Evolutionary conservation across 1,140 invertebrate species (phyloP).

Genomic region (Littorina saxatilis): DNA sequence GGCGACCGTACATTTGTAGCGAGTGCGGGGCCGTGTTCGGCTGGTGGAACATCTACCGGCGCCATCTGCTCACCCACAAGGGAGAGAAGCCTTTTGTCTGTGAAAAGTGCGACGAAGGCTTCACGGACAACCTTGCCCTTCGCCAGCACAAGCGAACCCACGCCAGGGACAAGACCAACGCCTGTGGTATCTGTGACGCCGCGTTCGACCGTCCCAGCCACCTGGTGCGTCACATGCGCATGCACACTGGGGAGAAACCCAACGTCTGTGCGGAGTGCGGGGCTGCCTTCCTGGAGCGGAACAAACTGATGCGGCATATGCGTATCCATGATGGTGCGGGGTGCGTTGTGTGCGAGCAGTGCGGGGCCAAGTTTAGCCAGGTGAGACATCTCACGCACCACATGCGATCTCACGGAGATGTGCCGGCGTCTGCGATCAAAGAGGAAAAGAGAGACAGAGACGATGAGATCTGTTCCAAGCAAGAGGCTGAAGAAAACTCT

Average conservation of each 20-base stretch:
- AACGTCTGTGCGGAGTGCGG: slow-evolving; percentile 11
- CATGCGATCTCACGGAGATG: not conserved
- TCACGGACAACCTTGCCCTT: slow-evolving; percentile 20
- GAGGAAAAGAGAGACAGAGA: too few relatives aligned
- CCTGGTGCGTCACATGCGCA: not conserved
- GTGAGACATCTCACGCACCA: not conserved
- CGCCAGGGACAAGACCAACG: slow-evolving; percentile 5
- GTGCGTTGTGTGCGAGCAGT: slow-evolving; percentile 8
- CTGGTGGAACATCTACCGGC: not conserved
- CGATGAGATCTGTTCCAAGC: too few relatives aligned
- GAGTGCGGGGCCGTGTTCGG: slow-evolving; percentile 32
- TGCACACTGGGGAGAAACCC: slow-evolving; percentile 16
- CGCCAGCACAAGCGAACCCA: slow-evolving; percentile 23
- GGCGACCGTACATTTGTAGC: not conserved
- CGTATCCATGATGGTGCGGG: not conserved
- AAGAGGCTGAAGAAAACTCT: too few relatives aligned
- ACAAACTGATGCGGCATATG: slow-evolving; percentile 21
- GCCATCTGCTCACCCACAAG: slow-evolving; percentile 4
- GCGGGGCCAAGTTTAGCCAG: slow-evolving; percentile 6
- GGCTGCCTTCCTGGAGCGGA: slow-evolving; percentile 10
- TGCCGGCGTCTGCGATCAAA: not conserved
- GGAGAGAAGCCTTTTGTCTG: slow-evolving; percentile 42
- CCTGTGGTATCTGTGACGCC: slow-evolving; percentile 3
- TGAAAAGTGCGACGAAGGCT: slow-evolving; percentile 34
- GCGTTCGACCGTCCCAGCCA: slow-evolving; percentile 20